Conservation (phyloP, 1,140 invertebrate species). For the Drosophila chauvacae region DNA sequence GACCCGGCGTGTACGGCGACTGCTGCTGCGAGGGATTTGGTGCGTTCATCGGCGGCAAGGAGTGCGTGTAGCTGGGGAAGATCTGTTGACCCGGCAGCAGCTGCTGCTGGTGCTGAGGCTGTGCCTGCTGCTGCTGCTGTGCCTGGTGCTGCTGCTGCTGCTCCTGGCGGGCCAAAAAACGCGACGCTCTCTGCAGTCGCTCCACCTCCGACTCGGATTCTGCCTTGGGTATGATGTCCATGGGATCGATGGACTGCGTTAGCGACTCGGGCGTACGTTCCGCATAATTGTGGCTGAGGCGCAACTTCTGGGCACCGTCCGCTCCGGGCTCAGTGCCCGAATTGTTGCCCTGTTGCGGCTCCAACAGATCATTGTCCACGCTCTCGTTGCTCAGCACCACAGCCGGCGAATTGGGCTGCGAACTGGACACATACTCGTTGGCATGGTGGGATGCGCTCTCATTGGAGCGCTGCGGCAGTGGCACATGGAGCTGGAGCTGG, state of each 20-base stretch:
- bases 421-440: conserved; percentile 62
- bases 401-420: conserved; percentile 64
- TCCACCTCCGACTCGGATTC: conserved; percentile 71
- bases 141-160: conserved; percentile 49
- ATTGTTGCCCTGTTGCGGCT: conserved; percentile 61
- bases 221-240: conserved; percentile 78
- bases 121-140: conserved; percentile 51
- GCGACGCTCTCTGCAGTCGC: conserved; percentile 52
- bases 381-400: conserved; percentile 57
- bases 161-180: conserved; percentile 60
- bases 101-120: conserved; percentile 63
- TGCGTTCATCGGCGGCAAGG: conserved; percentile 63
- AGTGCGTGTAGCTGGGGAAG: conserved; percentile 67
- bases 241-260: conserved; percentile 76
- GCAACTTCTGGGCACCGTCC: conserved; percentile 61
- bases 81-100: conserved; percentile 61
- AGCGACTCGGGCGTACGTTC: conserved; percentile 70
- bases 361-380: conserved; percentile 60
- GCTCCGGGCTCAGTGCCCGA: conserved; percentile 56
- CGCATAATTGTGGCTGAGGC: conserved; percentile 56
- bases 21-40: conserved; percentile 65
- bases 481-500: conserved; percentile 49
- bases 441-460: conserved; percentile 65
- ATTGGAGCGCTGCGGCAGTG: conserved; percentile 71
- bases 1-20: conserved; percentile 65